phyloP scores from a whole-genome alignment of 2,888 invertebrate genomes.

The Eurytoma adleriae region DNA sequence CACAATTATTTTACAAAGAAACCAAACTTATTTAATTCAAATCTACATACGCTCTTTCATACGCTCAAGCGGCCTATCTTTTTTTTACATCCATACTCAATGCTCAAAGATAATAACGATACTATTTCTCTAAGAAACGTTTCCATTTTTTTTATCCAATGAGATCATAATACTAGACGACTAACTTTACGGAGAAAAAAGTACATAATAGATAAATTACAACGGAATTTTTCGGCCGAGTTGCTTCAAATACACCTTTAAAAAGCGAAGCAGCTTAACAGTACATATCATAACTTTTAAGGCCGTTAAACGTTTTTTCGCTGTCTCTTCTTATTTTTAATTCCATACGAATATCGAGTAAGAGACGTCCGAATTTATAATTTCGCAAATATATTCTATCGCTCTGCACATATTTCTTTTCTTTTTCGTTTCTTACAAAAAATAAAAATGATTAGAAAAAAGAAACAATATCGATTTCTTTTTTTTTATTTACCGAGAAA shows the following conservation, averaged over 20 bases:
- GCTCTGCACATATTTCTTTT: conserved; percentile 36
- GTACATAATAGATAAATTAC: conserved; percentile 58
- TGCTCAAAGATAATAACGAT: conserved; percentile 58
- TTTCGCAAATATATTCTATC: conserved; percentile 43
- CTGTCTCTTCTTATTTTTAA: conserved; percentile 14
- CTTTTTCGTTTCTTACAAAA: conserved; percentile 29
- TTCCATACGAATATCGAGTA: conserved; percentile 22
- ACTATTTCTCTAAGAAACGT: conserved; percentile 61
- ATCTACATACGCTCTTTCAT: conserved; percentile 49
- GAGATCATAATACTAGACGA: conserved; percentile 70
- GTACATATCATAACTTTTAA: conserved; percentile 47
- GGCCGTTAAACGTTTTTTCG: conserved; percentile 46
- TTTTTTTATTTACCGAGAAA: conserved; percentile 28
- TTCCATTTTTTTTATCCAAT: conserved; percentile 60
- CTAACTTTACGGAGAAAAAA: conserved; percentile 59
- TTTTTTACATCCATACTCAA: conserved; percentile 63
- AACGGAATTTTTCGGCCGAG: conserved; percentile 46
- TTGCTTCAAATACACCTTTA: conserved; percentile 45
- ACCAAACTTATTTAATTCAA: conserved; percentile 51
- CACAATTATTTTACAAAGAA: conserved; percentile 55
- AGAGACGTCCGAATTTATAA: conserved; percentile 7
- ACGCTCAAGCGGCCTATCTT: conserved; percentile 56
- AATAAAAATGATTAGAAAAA: conserved; percentile 40
- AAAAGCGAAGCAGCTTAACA: conserved; percentile 50
- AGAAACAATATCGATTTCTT: conserved; percentile 24